Evolutionary conservation across 2,888 invertebrate genomes (phyloP).

Genomic region (Lycophotia porphyrea): DNA sequence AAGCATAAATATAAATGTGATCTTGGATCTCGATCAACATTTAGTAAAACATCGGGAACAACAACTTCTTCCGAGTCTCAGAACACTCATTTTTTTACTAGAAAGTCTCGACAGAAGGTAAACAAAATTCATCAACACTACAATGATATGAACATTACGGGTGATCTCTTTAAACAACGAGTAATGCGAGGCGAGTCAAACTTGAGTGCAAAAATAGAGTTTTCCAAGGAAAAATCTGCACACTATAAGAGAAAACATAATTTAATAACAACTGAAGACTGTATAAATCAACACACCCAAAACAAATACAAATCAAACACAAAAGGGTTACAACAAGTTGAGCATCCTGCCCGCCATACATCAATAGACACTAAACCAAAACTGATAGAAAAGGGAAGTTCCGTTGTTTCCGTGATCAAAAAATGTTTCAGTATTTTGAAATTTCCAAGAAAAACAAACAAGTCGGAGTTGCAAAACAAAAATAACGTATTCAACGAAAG

Average conservation of each 20-base stretch:
- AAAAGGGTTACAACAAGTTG: slow-evolving; percentile 8
- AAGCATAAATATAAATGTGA: slow-evolving; percentile 18
- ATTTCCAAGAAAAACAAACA: slow-evolving; percentile 44
- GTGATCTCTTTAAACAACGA: slow-evolving; percentile 28
- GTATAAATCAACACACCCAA: not conserved
- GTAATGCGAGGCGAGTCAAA: slow-evolving; percentile 29
- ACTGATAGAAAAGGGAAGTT: slow-evolving; percentile 29
- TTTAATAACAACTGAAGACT: not conserved
- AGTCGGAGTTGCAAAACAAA: slow-evolving; percentile 7
- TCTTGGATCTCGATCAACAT: slow-evolving; percentile 18
- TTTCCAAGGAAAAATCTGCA: not conserved
- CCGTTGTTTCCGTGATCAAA: slow-evolving; percentile 42
- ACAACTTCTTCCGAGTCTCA: slow-evolving; percentile 15
- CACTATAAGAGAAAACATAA: not conserved
- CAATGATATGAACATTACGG: not conserved
- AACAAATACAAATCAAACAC: slow-evolving; percentile 23
- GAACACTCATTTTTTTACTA: slow-evolving; percentile 2
- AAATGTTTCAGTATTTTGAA: slow-evolving; percentile 54
- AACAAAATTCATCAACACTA: not conserved
- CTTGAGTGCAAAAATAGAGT: slow-evolving; percentile 26
- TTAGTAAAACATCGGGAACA: slow-evolving; percentile 10
- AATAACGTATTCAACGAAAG: not conserved
- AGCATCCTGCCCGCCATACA: not conserved
- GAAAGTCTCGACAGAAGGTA: not conserved
- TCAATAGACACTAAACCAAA: slow-evolving; percentile 11